Conservation (phyloP, 2,888 invertebrate genomes). For the Coleophora flavipennella region DNA sequence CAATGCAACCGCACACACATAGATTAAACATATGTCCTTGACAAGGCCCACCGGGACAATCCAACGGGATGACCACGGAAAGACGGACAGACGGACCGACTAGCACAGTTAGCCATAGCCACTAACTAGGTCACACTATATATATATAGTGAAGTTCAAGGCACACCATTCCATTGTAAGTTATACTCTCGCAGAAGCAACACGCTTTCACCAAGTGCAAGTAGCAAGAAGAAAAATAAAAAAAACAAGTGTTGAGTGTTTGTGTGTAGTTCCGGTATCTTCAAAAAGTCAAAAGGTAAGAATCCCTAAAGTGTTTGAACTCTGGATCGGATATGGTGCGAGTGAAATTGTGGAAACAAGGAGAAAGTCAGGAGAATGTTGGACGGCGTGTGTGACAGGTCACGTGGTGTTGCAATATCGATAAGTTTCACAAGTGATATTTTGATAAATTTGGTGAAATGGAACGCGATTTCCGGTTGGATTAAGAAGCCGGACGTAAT, state of each 20-base stretch:
- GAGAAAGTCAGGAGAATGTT: background rate
- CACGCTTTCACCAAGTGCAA: slow-evolving; percentile 64
- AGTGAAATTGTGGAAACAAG: too few species aligned
- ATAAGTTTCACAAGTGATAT: slow-evolving; percentile 7
- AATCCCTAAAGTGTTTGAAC: slow-evolving; percentile 1
- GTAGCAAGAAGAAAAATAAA: slow-evolving; percentile 50
- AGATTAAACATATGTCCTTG: slow-evolving; percentile 29
- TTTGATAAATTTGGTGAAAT: too few species aligned
- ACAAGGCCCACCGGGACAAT: slow-evolving; percentile 29
- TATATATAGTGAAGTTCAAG: slow-evolving; percentile 90
- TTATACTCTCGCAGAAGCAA: slow-evolving; percentile 56
- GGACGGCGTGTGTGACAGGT: background rate
- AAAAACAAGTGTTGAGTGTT: slow-evolving; percentile 59
- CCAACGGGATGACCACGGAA: slow-evolving; percentile 55
- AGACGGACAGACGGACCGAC: slow-evolving; percentile 42
- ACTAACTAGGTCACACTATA: slow-evolving; percentile 87
- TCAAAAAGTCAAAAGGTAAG: slow-evolving; percentile 55
- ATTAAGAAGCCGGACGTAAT: background rate
- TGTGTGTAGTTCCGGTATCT: slow-evolving; percentile 46
- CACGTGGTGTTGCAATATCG: background rate
- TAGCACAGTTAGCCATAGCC: slow-evolving; percentile 65
- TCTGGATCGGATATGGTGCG: background rate
- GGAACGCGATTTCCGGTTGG: background rate
- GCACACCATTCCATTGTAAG: slow-evolving; percentile 76
- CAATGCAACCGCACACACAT: too few species aligned